Percentiles rank a stretch among this genome's conserved stretches.
phyloP scores from a whole-genome alignment of 2,797 vertebrate species.

The Furcifer pardalis region DNA sequence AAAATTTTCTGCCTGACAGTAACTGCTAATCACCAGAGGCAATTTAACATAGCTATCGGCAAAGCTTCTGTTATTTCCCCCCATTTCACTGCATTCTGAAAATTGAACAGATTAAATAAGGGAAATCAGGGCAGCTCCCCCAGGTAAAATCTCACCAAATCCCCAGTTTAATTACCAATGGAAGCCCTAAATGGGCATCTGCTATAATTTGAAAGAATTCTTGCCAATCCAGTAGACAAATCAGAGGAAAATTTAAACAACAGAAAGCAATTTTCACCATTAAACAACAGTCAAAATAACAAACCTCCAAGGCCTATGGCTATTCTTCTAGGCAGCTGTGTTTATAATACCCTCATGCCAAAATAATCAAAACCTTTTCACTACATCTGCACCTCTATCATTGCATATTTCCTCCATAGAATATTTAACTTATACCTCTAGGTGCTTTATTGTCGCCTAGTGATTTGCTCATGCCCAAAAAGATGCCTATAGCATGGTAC shows the following conservation, averaged over 20 bases:
- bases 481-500: slow-evolving; percentile 4
- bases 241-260: slow-evolving; percentile 34
- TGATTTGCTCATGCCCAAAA: slow-evolving; percentile 9
- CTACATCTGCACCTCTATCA: slow-evolving; percentile 12
- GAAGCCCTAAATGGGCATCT: slow-evolving; percentile 16
- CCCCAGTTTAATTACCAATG: background rate
- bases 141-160: slow-evolving; percentile 20
- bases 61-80: background rate
- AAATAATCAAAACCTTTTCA: slow-evolving; percentile 36
- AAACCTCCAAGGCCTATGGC: slow-evolving; percentile 17
- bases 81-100: slow-evolving; percentile 1
- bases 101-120: background rate
- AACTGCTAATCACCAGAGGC: background rate
- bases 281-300: slow-evolving; percentile 32
- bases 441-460: slow-evolving; percentile 23
- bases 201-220: slow-evolving; percentile 19
- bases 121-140: background rate
- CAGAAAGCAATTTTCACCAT: slow-evolving; percentile 35
- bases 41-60: background rate
- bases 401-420: slow-evolving; percentile 19
- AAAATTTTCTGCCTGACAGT: background rate
- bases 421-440: slow-evolving; percentile 20
- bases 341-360: slow-evolving; percentile 25
- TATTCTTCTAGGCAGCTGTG: slow-evolving; percentile 26
- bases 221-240: slow-evolving; percentile 14